A percentile compares a stretch with the other conserved stretches of the same genome.
Conservation (phyloP, 2,113 vertebrate genomes). For the Myiopsitta monachus region DNA sequence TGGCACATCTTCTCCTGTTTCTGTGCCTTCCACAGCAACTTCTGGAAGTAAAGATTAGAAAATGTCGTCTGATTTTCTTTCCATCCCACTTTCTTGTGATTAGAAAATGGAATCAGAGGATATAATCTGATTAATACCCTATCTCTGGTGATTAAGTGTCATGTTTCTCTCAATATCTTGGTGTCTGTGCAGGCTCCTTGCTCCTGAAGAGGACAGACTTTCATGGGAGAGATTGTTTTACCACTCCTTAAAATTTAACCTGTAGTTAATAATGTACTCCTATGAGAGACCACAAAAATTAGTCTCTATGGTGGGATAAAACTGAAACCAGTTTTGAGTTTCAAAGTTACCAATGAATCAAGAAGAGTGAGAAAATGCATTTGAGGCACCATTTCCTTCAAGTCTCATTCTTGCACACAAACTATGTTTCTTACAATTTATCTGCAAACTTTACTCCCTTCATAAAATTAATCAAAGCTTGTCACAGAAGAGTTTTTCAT, state of each 20-base stretch:
- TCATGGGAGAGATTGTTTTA: background rate
- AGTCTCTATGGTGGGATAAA: background rate
- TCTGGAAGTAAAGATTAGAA: background rate
- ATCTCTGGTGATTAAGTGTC: background rate
- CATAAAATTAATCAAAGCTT: background rate
- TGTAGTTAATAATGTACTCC: background rate
- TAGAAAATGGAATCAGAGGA: slow-evolving; percentile 10
- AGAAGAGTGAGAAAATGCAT: background rate
- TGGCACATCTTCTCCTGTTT: background rate
- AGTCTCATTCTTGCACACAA: background rate
- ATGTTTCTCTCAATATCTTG: background rate
- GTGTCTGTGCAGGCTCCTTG: background rate
- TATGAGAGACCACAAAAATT: background rate
- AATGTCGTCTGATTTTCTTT: background rate
- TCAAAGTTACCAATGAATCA: background rate
- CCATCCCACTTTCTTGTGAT: background rate
- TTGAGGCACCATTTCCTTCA: background rate
- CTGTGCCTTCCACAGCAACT: background rate
- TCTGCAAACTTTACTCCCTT: background rate
- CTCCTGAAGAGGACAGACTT: background rate
- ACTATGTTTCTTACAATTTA: background rate
- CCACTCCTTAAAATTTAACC: slow-evolving; percentile 5
- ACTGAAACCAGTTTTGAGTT: background rate
- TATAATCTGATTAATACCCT: background rate
- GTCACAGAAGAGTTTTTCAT: background rate